phyloP scores from a whole-genome alignment of 2,797 vertebrate species.

The Vipera ursinii region DNA sequence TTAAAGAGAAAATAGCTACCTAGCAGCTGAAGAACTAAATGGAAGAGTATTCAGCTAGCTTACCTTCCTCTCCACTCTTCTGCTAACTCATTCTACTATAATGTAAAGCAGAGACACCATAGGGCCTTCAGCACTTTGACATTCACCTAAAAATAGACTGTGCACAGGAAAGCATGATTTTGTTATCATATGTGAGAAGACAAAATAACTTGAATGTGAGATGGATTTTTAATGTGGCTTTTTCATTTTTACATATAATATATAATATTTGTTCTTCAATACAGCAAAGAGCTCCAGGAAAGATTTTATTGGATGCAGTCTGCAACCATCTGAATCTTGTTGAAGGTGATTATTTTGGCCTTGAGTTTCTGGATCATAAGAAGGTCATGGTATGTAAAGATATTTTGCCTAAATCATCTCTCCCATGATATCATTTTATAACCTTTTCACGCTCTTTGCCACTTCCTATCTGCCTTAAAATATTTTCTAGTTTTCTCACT shows the following conservation, averaged over 20 bases:
- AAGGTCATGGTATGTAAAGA: slow-evolving; percentile 86
- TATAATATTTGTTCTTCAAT: slow-evolving; percentile 56
- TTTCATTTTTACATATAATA: background rate
- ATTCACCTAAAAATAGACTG: background rate
- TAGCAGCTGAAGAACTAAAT: background rate
- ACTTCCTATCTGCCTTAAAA: background rate
- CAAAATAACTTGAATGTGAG: slow-evolving; percentile 21
- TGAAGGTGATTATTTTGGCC: slow-evolving; percentile 96
- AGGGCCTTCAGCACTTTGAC: background rate
- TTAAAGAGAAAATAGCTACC: background rate
- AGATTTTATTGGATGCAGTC: slow-evolving; percentile 89
- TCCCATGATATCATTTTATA: background rate
- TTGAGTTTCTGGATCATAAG: slow-evolving; percentile 93
- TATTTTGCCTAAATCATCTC: slow-evolving; percentile 12
- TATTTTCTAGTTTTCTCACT: background rate
- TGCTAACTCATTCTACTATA: background rate
- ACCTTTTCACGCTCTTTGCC: background rate
- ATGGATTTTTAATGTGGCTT: slow-evolving; percentile 26
- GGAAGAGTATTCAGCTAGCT: background rate
- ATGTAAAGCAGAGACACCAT: background rate
- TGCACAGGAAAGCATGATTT: background rate
- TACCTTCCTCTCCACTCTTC: background rate
- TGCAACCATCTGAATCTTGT: slow-evolving; percentile 94
- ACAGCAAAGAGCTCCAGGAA: slow-evolving; percentile 93
- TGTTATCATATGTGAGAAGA: background rate